Evolutionary conservation across 1,140 invertebrate genomes (phyloP), one percentile per base, ranked within the genome.

Genomic region (Pollicipes pollicipes): DNA sequence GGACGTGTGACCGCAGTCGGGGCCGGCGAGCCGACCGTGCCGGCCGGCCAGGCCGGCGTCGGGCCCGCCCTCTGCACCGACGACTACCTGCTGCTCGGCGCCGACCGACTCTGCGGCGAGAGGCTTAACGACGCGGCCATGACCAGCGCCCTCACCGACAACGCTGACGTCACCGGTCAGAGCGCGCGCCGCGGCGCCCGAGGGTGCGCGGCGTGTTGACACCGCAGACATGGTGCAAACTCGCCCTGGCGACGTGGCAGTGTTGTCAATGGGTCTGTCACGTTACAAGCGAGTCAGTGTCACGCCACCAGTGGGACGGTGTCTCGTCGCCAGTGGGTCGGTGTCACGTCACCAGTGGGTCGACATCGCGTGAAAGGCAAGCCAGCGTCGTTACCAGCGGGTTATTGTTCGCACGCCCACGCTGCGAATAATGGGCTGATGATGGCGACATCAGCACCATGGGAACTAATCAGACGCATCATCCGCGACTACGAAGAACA

Each of bases 11-110:
- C 45, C 45, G 21, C 45, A 58, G 45, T 21, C 24, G 21, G 10
- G 13, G 45, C 13, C 24, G 45, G 45, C 6, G 21, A 3, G 17
- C 45, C 45, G 45, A 58, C 45, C 45, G 82, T 88, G 29, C 82
- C 85, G 26, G 80, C 82, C 68, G 83, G 83, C 76, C 87, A 87
- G 0, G 21, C 24, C 28, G 28, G 30, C 8, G 13, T 24, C 63
- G 28, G 30, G 16, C 68, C 30, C 28, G 29, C 70, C 68, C 13
- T 3, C 2, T 58, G 45, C 21, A 10, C 13, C 10, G 84, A 84
- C 70, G 88, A 90, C 76, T 90, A 85, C 77, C 80, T 90, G 30
- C 78, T 87, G 0, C 80, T 89, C 69, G 83, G 86, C 72, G 86
- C 86, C 26, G 82, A 84, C 17, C 80, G 88, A 71, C 78, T 89